Percentiles rank a stretch among this genome's conserved stretches.
These are phyloP conservation scores for Ursus arctos DNA, from an alignment of 2,113 vertebrate species.

Conservation along the genomic window DNA sequence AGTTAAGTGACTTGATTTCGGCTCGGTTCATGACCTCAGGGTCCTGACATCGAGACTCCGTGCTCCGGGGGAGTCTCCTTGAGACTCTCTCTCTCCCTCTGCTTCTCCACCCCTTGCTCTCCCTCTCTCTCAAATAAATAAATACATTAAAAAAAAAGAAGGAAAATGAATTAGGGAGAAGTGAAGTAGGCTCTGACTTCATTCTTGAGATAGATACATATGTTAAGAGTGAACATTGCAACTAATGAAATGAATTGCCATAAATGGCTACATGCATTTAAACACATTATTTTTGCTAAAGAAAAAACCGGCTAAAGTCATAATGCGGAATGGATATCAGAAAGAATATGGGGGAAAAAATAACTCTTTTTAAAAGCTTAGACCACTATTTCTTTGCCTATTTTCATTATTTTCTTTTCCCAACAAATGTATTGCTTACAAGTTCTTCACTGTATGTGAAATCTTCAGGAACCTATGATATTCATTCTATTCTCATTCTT, in stretches of 20 bases:
- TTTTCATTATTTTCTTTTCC: neutral
- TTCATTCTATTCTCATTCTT: neutral
- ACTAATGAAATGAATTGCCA: neutral
- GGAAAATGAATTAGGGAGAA: neutral
- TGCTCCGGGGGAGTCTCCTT: neutral
- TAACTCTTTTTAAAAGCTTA: neutral
- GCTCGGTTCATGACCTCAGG: neutral
- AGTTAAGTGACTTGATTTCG: neutral
- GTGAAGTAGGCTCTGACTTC: neutral
- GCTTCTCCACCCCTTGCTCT: neutral
- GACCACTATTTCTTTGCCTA: neutral
- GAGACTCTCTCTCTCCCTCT: neutral
- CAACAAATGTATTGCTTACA: neutral
- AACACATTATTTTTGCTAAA: neutral
- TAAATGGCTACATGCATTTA: neutral
- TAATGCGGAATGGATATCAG: neutral
- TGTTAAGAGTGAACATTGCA: neutral
- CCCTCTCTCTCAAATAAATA: neutral
- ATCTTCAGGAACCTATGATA: no score
- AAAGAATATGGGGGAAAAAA: neutral
- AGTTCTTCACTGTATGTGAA: neutral
- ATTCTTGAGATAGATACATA: neutral
- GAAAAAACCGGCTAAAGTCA: neutral
- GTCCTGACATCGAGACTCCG: neutral
- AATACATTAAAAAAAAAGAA: neutral